These are phyloP conservation scores for Amphimallon solstitiale DNA, from an alignment of 2,888 invertebrate genomes.

Conservation along the genomic window DNA sequence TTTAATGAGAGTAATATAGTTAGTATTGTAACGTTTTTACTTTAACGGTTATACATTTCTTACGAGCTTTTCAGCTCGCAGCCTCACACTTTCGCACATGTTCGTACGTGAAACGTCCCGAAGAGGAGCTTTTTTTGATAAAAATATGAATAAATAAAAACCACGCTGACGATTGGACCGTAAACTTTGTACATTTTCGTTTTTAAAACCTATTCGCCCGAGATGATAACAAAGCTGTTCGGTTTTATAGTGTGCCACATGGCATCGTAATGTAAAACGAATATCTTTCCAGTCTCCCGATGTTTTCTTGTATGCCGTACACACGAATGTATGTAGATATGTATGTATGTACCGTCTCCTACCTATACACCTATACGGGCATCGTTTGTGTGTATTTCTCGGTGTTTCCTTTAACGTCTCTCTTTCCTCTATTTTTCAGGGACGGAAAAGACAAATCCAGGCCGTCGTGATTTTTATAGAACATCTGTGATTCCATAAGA, in stretches of 20 bases:
- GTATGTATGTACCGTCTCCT: not conserved
- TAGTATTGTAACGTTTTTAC: too few relatives aligned
- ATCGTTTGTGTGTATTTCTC: too few relatives aligned
- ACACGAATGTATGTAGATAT: not conserved
- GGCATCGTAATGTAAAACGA: conserved; percentile 47
- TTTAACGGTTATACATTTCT: too few relatives aligned
- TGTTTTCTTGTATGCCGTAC: not conserved
- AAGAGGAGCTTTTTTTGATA: conserved; percentile 18
- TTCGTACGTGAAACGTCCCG: not conserved
- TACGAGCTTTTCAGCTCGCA: too few relatives aligned
- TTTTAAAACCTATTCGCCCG: conserved; percentile 36
- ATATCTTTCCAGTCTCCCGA: conserved; percentile 34
- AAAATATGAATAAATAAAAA: conserved; percentile 37
- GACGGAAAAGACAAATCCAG: conserved; percentile 58
- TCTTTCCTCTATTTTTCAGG: conserved; percentile 38
- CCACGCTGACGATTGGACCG: conserved; percentile 22
- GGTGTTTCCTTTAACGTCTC: not conserved
- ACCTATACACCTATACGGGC: too few relatives aligned
- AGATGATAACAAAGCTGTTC: conserved; percentile 50
- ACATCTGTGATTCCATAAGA: conserved; percentile 60
- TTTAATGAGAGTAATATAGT: too few relatives aligned
- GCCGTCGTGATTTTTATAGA: conserved; percentile 60
- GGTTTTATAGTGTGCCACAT: conserved; percentile 47
- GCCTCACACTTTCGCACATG: not conserved
- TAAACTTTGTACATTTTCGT: conserved; percentile 37